These are phyloP conservation scores for Lasiurus cinereus DNA, from an alignment of 2,113 vertebrate species.

Conservation along the genomic window DNA sequence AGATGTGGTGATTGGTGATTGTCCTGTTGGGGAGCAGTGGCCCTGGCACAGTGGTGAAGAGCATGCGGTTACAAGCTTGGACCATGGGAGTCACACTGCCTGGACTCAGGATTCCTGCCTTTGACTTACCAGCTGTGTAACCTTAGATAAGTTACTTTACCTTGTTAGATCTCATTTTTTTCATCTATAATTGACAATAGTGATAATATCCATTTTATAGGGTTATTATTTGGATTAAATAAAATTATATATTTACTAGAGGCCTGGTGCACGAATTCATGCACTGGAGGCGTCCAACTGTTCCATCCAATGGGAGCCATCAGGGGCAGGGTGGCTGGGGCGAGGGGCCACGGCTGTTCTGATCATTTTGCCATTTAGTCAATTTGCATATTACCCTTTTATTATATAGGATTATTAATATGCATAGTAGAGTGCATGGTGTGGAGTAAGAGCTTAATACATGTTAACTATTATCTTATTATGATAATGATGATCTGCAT, in stretches of 20 bases:
- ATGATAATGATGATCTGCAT: neutral
- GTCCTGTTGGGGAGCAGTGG: neutral
- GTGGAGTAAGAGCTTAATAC: neutral
- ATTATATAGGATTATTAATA: neutral
- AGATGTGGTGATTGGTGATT: neutral
- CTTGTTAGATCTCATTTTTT: neutral
- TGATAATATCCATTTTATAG: neutral
- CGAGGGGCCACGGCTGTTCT: too few species aligned
- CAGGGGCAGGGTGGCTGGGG: too few species aligned
- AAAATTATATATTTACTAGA: neutral
- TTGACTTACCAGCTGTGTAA: neutral
- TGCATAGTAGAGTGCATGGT: neutral
- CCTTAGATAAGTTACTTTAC: neutral
- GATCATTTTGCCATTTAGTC: too few species aligned
- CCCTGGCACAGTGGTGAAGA: rapidly evolving
- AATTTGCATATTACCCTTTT: too few species aligned
- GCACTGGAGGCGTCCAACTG: too few species aligned
- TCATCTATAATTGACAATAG: neutral
- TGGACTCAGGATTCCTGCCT: neutral
- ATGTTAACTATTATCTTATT: neutral
- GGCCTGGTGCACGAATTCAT: too few species aligned
- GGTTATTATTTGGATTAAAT: neutral
- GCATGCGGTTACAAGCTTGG: neutral
- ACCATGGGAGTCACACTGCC: neutral
- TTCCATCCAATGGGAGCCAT: too few species aligned